Base-by-base conservation (phyloP, 2,113 vertebrate species). In the Desmodus rotundus region DNA sequence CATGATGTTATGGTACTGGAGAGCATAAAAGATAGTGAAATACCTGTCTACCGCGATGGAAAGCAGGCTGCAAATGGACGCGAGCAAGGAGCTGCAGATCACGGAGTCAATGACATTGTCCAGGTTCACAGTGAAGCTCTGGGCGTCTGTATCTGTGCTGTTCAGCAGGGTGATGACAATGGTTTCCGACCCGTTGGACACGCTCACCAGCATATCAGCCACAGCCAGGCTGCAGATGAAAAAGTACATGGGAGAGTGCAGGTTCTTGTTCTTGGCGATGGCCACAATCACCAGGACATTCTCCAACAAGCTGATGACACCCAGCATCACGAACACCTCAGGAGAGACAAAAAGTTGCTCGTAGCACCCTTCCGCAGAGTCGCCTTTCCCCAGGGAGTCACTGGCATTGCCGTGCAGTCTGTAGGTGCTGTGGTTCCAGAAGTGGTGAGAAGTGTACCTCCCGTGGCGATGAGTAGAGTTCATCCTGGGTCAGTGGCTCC, bases 191-290 rank as follows among this genome's bases (percentile, higher is more conserved):
- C 99, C 99, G 2, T 99, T 99, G 22, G 99, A 99, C 20, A 99
- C 99, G 38, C 99, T 99, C 89, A 99, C 99, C 73, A 99, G 97
- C 99, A 99, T 99, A 94, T 99, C 99, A 0, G 99, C 99, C 65
- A 99, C 99, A 0, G 99, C 99, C 73, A 99, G 98, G 98, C 99
- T 99, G 77, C 99, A 99, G 98, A 99, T 99, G 98, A 99, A 99
- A 45, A 99, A 99, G 97, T 99, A 99, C 99, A 99, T 99, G 15
- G 99, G 99, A 0, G 99, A 99, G 85, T 99, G 99, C 47, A 99
- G 98, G 87, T 99, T 99, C 98, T 99, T 99, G 98, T 99, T 99
- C 98, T 99, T 99, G 92, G 99, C 97, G 26, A 99, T 99, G 0
- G 99, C 99, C 6, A 98, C 98, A 3, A 99, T 99, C 43, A 99